Conservation (phyloP, 2,113 vertebrate species). For the Phyllopteryx taeniolatus region DNA sequence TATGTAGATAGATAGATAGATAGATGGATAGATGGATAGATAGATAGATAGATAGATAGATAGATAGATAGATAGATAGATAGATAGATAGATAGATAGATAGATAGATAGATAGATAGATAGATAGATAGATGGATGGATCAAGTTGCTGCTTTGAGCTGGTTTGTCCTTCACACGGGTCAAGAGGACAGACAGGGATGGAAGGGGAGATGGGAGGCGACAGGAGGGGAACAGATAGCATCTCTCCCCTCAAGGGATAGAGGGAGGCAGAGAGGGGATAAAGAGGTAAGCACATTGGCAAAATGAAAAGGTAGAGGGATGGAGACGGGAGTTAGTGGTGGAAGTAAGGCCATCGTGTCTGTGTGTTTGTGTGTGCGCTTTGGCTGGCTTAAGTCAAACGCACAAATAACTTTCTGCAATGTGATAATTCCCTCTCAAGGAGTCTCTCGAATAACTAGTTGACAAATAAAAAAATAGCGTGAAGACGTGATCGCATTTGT, state of each 20-base stretch:
- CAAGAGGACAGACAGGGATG: slow-evolving; percentile 39
- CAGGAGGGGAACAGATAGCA: slow-evolving; percentile 40
- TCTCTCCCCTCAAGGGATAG: slow-evolving; percentile 48
- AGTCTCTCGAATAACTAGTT: not conserved
- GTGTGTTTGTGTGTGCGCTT: not conserved
- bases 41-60: no score
- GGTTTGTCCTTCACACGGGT: slow-evolving; percentile 57
- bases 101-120: slow-evolving; percentile 18
- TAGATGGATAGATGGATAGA: not conserved
- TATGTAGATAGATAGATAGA: slow-evolving; percentile 37
- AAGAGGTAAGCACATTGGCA: slow-evolving; percentile 41
- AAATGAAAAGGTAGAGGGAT: slow-evolving; percentile 51
- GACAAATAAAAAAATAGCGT: not conserved
- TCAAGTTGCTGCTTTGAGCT: slow-evolving; percentile 37
- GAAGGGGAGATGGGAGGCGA: slow-evolving; percentile 4
- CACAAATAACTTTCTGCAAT: slow-evolving; percentile 1
- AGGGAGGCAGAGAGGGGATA: slow-evolving; percentile 38
- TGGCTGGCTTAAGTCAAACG: not conserved
- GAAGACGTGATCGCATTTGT: slow-evolving; percentile 14
- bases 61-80: no score
- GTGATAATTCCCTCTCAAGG: not conserved
- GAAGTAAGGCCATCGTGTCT: slow-evolving; percentile 9
- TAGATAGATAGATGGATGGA: slow-evolving; percentile 42
- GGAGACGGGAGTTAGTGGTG: slow-evolving; percentile 39
- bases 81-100: slow-evolving; percentile 20